Base-by-base conservation (phyloP, 2,888 invertebrate species). In the Uropetala carovei region DNA sequence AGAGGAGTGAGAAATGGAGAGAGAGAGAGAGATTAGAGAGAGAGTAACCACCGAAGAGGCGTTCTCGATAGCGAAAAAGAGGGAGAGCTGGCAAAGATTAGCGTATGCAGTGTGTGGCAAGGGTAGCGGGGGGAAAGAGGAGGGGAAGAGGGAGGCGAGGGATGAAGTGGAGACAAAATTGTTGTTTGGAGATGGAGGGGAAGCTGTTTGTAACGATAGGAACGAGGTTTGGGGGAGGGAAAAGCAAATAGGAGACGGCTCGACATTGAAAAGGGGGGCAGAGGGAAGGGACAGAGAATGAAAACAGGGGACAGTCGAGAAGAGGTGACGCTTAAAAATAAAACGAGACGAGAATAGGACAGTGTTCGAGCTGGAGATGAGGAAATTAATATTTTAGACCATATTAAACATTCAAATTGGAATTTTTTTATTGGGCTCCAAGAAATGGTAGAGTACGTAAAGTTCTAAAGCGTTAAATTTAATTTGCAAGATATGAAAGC, bases 311-410 rank as follows among this genome's bases (percentile, higher is more conserved):
- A 57, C 83, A 83, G 18, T 83, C 83, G 83, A 0, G 83, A 14
- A 30, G 75, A 18, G 83, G 83, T 56, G 43, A 83, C 56, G 56
- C 57, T 83, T n/a, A 57, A 57, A 83, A 56, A 83, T 83, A 83
- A 83, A 56, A 57, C 56, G 43, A 43, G 83, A 56, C 83, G n/a
- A n/a, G 83, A 83, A 83, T 83, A 83, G 83, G 57, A 83, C 83
- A 83, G 16, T 83, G 83, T 83, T 57, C n/a, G 57, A 83, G 83
- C 57, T 57, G 56, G 57, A 57, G 11, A 43, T 82, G 27, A 43
- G 82, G 56, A 13, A n/a, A 5, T 43, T 43, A 18, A 30, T 18
- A 57, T 56, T 83, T 13, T 83, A 1, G 18, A 57, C n/a, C 43
- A 43, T 43, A 43, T 43, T 43, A 43, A 43, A 43, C 43, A 1